Evolutionary conservation across 2,113 vertebrate genomes (phyloP), one percentile per base, ranked within the genome.

Genomic region (Gasterosteus aculeatus): DNA sequence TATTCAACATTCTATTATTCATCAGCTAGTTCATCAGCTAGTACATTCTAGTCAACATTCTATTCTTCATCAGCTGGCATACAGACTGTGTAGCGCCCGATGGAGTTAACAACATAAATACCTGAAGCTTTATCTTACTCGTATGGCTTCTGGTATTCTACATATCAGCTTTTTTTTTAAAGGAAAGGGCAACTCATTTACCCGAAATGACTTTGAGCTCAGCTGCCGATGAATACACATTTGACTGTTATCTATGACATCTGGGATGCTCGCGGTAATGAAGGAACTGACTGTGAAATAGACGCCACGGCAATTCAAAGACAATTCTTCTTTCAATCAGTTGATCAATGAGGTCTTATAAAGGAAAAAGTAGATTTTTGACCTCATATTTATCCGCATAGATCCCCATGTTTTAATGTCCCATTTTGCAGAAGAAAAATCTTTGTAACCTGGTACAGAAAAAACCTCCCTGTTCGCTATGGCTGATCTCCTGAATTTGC

Each of bases 1-100:
- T n/a, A n/a, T n/a, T n/a, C n/a, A n/a, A n/a, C 16, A 75, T 81
- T 66, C 75, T 22, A 66, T 14, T 33, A 2, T 0, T 42, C 33
- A 66, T 67, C 44, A 75, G 58, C n/a, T 31, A n/a, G n/a, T n/a
- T n/a, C n/a, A n/a, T n/a, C n/a, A n/a, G n/a, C n/a, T n/a, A n/a
- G n/a, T n/a, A n/a, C n/a, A n/a, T n/a, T n/a, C n/a, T n/a, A n/a
- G n/a, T n/a, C n/a, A n/a, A n/a, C 16, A 75, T 81, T 66, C 75
- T 22, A 66, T 14, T 33, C 3, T 0, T 42, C 33, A 66, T 67
- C 44, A 75, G 58, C n/a, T 31, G 15, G 18, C 33, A n/a, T 4
- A 11, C 4, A 64, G 26, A 39, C 35, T 41, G 46, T 1, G 16
- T 58, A 2, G 2, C 56, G 66, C 60, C 57, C 59, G 53, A 67